Percentiles rank a stretch among this genome's conserved stretches.
phyloP scores from a whole-genome alignment of 2,797 vertebrate genomes.

The Arctocebus calabarensis region DNA sequence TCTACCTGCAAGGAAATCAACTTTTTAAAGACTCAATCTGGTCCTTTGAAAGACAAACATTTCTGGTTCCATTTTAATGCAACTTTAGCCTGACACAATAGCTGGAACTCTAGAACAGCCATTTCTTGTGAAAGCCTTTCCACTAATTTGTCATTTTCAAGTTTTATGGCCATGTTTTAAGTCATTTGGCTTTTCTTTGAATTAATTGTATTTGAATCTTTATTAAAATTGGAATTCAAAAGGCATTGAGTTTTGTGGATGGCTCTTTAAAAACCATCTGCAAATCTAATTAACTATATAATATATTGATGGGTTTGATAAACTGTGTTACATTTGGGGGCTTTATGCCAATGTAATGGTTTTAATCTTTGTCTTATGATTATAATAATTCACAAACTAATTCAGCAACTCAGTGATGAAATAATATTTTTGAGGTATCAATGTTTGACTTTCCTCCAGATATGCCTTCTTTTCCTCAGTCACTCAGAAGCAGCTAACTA shows the following conservation, averaged over 20 bases:
- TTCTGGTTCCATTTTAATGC: slow-evolving; percentile 65
- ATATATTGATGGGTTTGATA: background rate
- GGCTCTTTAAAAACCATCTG: background rate
- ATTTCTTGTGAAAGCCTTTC: slow-evolving; percentile 29
- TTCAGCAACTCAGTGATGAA: background rate
- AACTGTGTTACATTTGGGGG: background rate
- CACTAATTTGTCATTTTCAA: slow-evolving; percentile 14
- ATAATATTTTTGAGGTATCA: background rate
- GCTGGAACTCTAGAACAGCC: background rate
- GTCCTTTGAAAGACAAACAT: slow-evolving; percentile 64
- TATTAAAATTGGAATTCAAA: slow-evolving; percentile 39
- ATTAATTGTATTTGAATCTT: slow-evolving; percentile 34
- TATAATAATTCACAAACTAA: background rate
- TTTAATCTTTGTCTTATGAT: slow-evolving; percentile 18
- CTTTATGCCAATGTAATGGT: background rate
- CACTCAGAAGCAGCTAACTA: background rate
- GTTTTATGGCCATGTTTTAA: slow-evolving; percentile 32
- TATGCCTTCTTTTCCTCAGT: background rate
- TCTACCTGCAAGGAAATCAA: slow-evolving; percentile 69
- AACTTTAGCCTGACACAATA: slow-evolving; percentile 48
- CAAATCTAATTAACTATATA: background rate
- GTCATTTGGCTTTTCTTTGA: slow-evolving; percentile 52
- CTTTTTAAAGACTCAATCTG: slow-evolving; percentile 66
- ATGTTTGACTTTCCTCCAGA: background rate
- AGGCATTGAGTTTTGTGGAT: slow-evolving; percentile 40